Evolutionary conservation across 2,797 vertebrate species (phyloP), one percentile per base, ranked within the genome.

Genomic region (Prionace glauca): DNA sequence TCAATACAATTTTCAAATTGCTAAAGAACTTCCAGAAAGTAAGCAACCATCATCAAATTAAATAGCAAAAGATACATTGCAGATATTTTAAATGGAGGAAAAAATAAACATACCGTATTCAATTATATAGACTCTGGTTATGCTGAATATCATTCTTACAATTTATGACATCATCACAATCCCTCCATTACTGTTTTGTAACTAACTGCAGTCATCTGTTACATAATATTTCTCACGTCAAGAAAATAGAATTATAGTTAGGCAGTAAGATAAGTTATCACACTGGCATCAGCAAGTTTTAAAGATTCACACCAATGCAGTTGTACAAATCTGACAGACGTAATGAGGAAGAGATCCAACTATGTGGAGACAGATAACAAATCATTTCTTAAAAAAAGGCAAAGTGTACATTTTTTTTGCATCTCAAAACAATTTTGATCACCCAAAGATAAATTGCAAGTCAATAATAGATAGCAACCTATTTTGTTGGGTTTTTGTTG

Each of bases 131-230:
- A 88, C 26, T 10, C 56, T 29, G 86, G 29, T 90, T 60, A 91
- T 24, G 20, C 41, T 92, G n/a, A 92, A 92, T 24, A 69, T 67
- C 4, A 92, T 92, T 32, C 87, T 90, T 69, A 92, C 90, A 92
- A 69, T 41, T 92, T 36, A 69, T 67, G 90, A 69, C 20, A 92
- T 22, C 50, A 90, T 62, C 88, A 91, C 29, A 91, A n/a, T n/a
- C 16, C 32, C 24, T 88, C 45, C 45, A 65, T 91, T 91, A 91
- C 65, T 24, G 81, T 7, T 41, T 69, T 36, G 65, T 24, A 36
- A 26, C 65, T 24, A 67, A 41, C 8, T 84, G 81, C 18, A 24
- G 65, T 18, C 8, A 3, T 22, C 32, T 69, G 56, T 69, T 12
- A 69, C 24, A 24, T 92, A 36, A 92, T 69, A 92, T 92, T 92